Base-by-base conservation (phyloP, 2,113 vertebrate genomes). In the Corythornis cristatus region DNA sequence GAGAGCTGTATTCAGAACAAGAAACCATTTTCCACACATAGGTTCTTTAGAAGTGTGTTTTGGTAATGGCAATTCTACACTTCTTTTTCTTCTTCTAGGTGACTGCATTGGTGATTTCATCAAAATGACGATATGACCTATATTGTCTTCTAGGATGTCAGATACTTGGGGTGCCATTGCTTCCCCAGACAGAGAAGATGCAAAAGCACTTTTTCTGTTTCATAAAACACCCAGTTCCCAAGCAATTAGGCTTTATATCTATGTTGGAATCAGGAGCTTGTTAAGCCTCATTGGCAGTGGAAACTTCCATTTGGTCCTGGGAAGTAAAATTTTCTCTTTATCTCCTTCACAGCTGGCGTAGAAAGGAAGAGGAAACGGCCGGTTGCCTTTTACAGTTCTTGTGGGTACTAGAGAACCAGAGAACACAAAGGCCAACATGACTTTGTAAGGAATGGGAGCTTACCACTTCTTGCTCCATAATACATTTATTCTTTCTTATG, bases 41-140 rank as follows among this genome's bases (percentile, higher is more conserved):
- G 1, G 0, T 42, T 48, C 56, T 78, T 46, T 46, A 71, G 74
- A 12, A 13, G 3, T 0, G 0, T 29, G 12, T 11, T 70, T 70
- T 42, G 2, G 12, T 65, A 42, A 65, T 62, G 35, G 21, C 20
- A 61, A n/a, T 16, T 73, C 8, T 29, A 61, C 8, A 9, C 12
- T 51, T 72, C 33, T 18, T 53, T 87, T 56, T 80, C 48, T 65
- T 92, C n/a, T 83, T 62, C 15, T 19, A 29, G 13, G 12, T 61
- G 29, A 72, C 9, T 29, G 3, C 14, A 18, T 29, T 50, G 56
- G 9, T 81, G 40, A 61, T 78, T 70, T 73, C 26, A 48, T 68
- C 29, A 17, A 5, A n/a, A 20, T 21, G 14, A 66, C 57, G 6
- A 15, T 26, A n/a, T 9, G 9, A 90, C 22, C 15, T 77, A 12